Conservation (phyloP, 2,797 vertebrate genomes). For the Myotis findleyi region DNA sequence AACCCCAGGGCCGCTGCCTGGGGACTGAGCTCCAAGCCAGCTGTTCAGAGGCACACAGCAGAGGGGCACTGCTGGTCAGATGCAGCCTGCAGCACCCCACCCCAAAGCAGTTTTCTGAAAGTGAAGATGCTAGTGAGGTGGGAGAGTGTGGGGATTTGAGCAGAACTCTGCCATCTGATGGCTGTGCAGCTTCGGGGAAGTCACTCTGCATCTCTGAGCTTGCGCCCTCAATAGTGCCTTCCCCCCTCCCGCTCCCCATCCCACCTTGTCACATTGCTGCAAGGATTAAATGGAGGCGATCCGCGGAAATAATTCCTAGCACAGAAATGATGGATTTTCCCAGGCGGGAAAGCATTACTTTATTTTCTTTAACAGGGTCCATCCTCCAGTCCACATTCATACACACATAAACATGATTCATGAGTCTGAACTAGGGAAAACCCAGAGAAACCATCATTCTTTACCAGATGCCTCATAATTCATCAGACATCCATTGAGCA, state of each 20-base stretch:
- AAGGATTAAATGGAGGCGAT: background rate
- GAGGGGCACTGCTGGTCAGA: rapidly evolving
- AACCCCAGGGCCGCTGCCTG: background rate
- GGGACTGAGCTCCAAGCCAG: background rate
- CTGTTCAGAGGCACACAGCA: background rate
- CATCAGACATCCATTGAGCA: background rate
- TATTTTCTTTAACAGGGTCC: background rate
- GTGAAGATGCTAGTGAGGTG: background rate
- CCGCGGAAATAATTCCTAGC: background rate
- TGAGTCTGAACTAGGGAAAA: background rate
- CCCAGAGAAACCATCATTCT: background rate
- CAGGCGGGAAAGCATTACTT: background rate
- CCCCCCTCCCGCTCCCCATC: too few relatives aligned
- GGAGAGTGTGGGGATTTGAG: background rate
- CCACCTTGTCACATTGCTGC: background rate
- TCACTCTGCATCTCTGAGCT: background rate
- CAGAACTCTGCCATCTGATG: background rate
- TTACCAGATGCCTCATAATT: background rate
- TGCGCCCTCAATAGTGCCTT: rapidly evolving
- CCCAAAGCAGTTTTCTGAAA: background rate
- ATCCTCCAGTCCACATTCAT: background rate
- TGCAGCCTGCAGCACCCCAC: too few relatives aligned
- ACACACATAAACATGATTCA: background rate
- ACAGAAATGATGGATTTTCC: background rate
- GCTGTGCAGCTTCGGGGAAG: background rate